Evolutionary conservation across 2,797 vertebrate genomes (phyloP), one percentile per base, ranked within the genome.

Genomic region (Gymnocypris eckloni): DNA sequence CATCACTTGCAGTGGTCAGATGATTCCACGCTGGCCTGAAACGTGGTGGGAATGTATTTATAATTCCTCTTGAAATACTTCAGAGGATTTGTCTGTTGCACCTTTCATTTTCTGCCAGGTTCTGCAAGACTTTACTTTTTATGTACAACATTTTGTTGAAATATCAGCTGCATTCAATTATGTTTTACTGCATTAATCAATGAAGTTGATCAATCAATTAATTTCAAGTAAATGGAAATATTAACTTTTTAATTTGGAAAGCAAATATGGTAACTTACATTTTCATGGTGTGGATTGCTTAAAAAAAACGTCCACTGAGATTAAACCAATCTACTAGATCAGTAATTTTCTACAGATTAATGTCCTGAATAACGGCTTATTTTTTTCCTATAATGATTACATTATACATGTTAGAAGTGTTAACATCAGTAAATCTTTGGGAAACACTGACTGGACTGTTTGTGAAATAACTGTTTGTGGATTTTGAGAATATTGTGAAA

Each of bases 71-170:
- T 41, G 66, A 25, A 71, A 82, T 82, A 70, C 71, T 71, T 80
- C n/a, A 37, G 79, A 80, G 79, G 79, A 80, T 80, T 80, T 80
- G 79, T 71, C 66, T 54, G 50, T 82, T 56, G 37, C 20, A 54
- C 61, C 43, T 82, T 82, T 72, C 16, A 82, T 28, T 28, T 82
- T 43, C 52, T 82, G 33, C 50, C 67, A 54, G 37, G 15, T 56
- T 28, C 67, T 71, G 66, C 48, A 9, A 67, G 78, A 4, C 16
- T 39, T 13, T 12, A 6, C 8, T 39, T 16, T n/a, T n/a, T 13
- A 50, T 43, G n/a, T 64, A 61, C n/a, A 61, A 5, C 56, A 41
- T 18, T 43, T 6, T n/a, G 22, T 18, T 7, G n/a, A 45, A 45
- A 10, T 43, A 43, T 9, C 43, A 13, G 43, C 39, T 16, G 43